Conservation (phyloP, 1,140 invertebrate genomes). For the Drosophila littoralis region DNA sequence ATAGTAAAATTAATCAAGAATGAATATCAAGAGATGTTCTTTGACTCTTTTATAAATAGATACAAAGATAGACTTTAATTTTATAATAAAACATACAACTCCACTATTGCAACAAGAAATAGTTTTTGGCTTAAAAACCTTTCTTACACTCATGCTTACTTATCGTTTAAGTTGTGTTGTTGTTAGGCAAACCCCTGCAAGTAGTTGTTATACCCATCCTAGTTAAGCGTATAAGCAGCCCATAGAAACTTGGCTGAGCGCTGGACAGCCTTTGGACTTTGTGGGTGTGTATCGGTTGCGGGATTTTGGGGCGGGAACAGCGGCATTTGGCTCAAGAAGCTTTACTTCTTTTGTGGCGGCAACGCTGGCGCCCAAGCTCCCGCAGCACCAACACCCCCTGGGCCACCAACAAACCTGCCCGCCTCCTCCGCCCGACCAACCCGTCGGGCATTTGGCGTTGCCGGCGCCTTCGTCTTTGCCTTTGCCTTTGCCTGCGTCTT, state of each 20-base stretch:
- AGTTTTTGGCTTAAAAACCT: too few species aligned
- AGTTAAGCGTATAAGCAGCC: constrained; percentile 20
- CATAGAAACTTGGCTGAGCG: constrained; percentile 41
- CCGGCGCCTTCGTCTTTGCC: constrained; percentile 39
- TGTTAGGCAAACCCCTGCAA: not conserved
- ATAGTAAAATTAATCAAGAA: too few species aligned
- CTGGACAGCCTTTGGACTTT: constrained; percentile 67
- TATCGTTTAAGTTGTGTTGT: too few species aligned
- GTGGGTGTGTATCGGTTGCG: constrained; percentile 28
- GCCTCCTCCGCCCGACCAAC: not conserved
- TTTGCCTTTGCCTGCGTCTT: constrained; percentile 47
- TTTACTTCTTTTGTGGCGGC: constrained; percentile 76
- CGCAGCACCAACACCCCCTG: not conserved
- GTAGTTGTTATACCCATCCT: constrained; percentile 7
- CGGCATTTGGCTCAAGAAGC: constrained; percentile 68
- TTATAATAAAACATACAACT: too few species aligned
- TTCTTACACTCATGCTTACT: not conserved
- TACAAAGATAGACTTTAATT: too few species aligned
- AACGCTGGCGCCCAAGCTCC: constrained; percentile 55
- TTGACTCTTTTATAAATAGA: too few species aligned
- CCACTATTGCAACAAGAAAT: too few species aligned
- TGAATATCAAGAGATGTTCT: too few species aligned
- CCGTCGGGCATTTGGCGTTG: constrained; percentile 33
- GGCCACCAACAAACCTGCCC: not conserved
- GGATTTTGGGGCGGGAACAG: constrained; percentile 8